Base-by-base conservation (phyloP, 2,113 vertebrate species). In the Phaethornis superciliosus region DNA sequence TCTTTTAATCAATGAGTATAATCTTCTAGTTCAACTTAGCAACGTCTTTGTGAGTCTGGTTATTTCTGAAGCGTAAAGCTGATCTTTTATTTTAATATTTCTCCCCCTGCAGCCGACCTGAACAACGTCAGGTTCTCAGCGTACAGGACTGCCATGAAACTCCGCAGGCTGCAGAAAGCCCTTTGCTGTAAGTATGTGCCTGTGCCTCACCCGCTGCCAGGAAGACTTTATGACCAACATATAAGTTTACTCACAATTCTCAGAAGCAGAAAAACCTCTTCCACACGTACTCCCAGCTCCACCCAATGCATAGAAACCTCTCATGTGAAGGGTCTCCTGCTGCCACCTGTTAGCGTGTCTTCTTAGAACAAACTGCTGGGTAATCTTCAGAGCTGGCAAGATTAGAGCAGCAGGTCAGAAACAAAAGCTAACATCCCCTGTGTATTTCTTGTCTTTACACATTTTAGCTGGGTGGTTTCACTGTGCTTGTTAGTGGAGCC, bases 111-210 rank as follows among this genome's bases (percentile, higher is more conserved):
- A 99, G 98, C 98, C 96, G 98, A 99, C 97, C 98, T 99, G 97
- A 99, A 99, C 98, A 99, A 99, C 19, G 99, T 99, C 85, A 98
- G 99, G 47, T 99, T 99, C 97, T 99, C 99, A 0, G 99, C 99
- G 1, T 99, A 99, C 96, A 98, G 99, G 88, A 99, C 99, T 59
- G 99, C 99, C 94, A 99, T 99, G 99, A 99, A 99, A 89, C 98
- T 99, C 54, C 97, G 99, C 85, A 98, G 99, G 94, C 98, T 99
- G 96, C 99, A 99, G 98, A 99, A 99, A 96, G 99, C 99, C 46
- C 99, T 99, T 54, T 99, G 99, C 98, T 17, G 99, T 99, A 96
- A 99, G 99, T 99, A 97, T 82, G 63, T 65, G 51, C 77, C 59
- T 49, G 11, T 75, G 42, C 56, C 67, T 86, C 30, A 10, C 72